Evolutionary conservation across 92 coral and sea anemone genomes (phyloP), one percentile per base, ranked within the genome.

Genomic region (Paragorgia papillata): DNA sequence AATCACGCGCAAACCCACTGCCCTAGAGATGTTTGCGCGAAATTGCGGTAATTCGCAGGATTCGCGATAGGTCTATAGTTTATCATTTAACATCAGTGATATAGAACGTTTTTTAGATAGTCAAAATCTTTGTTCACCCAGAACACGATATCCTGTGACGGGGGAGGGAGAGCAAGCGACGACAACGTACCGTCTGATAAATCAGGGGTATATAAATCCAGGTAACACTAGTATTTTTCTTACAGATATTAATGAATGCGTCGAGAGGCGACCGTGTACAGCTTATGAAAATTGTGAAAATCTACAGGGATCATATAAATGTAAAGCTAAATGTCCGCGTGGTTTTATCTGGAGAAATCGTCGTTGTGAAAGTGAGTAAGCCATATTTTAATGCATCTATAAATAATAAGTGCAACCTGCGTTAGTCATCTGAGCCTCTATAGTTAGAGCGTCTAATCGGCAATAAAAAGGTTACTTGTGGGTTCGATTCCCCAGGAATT

Each of bases 331-430:
- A 66, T 66, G 73, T 44, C 73, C 73, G 48, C 37, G 53, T 10
- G 41, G 54, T 21, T 66, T 37, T 13, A 54, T 66, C 12, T 66
- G 37, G 32, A 66, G 54, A 44, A 66, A 66, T 66, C 30, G 19
- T 24, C 24, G 57, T 37, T 66, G 73, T 43, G 56, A 66, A 66
- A 35, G 73, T 66, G 54, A 66, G 73, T 66, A n/a, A 29, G 10
- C n/a, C 20, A 30, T 8, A 6, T 31, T 55, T 18, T 12, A 24
- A 12, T 55, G 26, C 9, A 19, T 55, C 12, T 27, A 55, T 9
- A 61, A 61, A 26, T 13, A 18, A 30, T 29, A 17, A 61, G n/a
- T n/a, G n/a, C n/a, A n/a, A n/a, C n/a, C n/a, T n/a, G 27, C 15
- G 35, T 32, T 29, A 10, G 9, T 32, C 59, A 53, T 53, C 5